A percentile compares a stretch with the other conserved stretches of the same genome.
phyloP scores from a whole-genome alignment of 2,888 invertebrate genomes.

The Eudasyphora cyanicolor region DNA sequence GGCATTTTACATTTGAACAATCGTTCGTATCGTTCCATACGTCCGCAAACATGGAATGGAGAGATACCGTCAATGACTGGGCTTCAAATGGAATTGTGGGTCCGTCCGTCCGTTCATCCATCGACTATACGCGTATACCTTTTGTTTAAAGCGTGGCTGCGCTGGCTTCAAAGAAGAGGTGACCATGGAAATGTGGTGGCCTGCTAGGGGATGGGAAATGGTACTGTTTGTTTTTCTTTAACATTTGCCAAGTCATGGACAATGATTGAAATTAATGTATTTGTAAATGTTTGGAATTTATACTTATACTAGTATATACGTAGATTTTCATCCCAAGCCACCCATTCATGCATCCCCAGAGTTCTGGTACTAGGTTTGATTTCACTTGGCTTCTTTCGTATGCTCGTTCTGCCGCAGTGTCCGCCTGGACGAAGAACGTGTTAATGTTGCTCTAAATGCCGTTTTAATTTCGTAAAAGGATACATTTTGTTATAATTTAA shows the following conservation, averaged over 20 bases:
- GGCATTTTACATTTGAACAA: background rate
- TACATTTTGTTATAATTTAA: constrained; percentile 26
- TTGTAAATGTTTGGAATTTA: constrained; percentile 70
- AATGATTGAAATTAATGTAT: constrained; percentile 79
- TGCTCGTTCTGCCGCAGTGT: background rate
- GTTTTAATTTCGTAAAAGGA: constrained; percentile 24
- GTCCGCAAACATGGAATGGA: background rate
- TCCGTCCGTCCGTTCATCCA: constrained; percentile 9
- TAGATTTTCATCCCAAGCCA: background rate
- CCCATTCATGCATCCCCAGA: background rate
- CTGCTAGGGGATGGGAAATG: background rate
- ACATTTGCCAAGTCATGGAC: constrained; percentile 73
- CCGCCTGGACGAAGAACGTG: background rate
- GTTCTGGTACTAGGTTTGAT: background rate
- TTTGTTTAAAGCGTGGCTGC: background rate
- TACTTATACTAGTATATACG: constrained; percentile 56
- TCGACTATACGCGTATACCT: background rate
- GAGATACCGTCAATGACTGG: background rate
- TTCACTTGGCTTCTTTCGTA: background rate
- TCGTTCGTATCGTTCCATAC: background rate
- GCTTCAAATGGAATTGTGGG: background rate
- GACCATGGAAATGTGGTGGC: background rate
- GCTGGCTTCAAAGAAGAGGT: background rate
- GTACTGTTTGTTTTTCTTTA: constrained; percentile 3
- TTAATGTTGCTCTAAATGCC: constrained; percentile 14